These are phyloP conservation scores for Saimiri boliviensis DNA, from an alignment of 2,113 vertebrate genomes.

Conservation along the genomic window DNA sequence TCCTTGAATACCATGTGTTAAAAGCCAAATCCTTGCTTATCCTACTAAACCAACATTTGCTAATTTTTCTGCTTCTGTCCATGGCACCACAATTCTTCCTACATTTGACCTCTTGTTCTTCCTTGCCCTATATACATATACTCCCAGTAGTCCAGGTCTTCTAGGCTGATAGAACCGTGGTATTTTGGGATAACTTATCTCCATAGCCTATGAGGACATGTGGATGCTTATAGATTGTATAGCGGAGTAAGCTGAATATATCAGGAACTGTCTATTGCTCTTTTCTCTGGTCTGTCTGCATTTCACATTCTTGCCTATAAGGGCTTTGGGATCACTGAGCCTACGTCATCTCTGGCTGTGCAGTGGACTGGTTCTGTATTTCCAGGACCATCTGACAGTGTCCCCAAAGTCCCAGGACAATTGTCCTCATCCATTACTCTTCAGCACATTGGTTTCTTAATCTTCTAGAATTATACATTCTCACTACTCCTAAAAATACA, in stretches of 20 bases:
- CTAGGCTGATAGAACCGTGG: background rate
- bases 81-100: background rate
- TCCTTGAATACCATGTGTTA: background rate
- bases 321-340: background rate
- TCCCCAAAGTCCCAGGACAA: background rate
- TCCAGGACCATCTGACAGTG: background rate
- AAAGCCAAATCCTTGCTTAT: background rate
- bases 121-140: background rate
- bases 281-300: background rate
- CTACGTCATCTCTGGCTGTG: background rate
- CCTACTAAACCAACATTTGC: background rate
- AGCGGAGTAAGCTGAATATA: too few relatives aligned
- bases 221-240: background rate
- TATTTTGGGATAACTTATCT: background rate
- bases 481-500: background rate
- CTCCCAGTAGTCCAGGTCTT: background rate
- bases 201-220: background rate
- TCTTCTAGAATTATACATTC: background rate
- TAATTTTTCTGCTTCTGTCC: background rate
- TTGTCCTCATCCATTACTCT: background rate
- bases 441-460: background rate
- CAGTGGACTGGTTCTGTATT: background rate
- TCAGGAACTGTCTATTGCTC: background rate
- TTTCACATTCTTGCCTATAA: background rate
- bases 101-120: too few relatives aligned